phyloP scores from a whole-genome alignment of 2,888 invertebrate species.

The Sisyra nigra region DNA sequence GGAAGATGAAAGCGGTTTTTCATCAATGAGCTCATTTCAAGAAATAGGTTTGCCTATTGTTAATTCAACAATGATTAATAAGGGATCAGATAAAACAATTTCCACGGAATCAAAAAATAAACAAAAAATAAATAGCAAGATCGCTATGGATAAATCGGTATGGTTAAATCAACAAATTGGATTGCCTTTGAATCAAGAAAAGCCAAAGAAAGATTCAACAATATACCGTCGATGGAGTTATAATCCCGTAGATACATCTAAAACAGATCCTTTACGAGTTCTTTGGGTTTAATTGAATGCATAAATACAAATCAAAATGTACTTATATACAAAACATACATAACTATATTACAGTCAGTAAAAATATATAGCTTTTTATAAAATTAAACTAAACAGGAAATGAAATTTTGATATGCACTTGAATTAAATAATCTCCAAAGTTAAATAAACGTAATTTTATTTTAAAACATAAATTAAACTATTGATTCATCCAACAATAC shows the following conservation, averaged over 20 bases:
- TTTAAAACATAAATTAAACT: no score
- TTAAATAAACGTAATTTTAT: no score
- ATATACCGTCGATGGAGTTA: slow-evolving; percentile 24
- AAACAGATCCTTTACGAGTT: slow-evolving; percentile 19
- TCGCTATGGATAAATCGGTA: slow-evolving; percentile 10
- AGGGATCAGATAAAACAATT: slow-evolving; percentile 11
- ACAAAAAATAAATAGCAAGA: slow-evolving; percentile 1
- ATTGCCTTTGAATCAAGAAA: slow-evolving; percentile 8
- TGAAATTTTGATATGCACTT: no score
- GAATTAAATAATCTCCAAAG: no score
- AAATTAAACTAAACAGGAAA: no score
- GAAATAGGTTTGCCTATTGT: slow-evolving; percentile 52
- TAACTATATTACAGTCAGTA: no score
- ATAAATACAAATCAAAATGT: no score
- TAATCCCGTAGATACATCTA: slow-evolving; percentile 17
- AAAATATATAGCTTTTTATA: no score
- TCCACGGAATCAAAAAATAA: slow-evolving; percentile 9
- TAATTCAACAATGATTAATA: slow-evolving; percentile 18
- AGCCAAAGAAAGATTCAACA: slow-evolving; percentile 11
- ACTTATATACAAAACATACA: no score
- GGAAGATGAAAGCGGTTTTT: slow-evolving; percentile 75
- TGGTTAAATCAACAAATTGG: slow-evolving; percentile 10
- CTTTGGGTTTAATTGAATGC: slow-evolving; percentile 23
- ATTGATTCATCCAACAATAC: no score
- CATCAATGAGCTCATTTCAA: slow-evolving; percentile 72